Percentiles rank a stretch among this genome's conserved stretches.
Conservation (phyloP, 1,140 invertebrate genomes). For the Brachionus plicatilis region DNA sequence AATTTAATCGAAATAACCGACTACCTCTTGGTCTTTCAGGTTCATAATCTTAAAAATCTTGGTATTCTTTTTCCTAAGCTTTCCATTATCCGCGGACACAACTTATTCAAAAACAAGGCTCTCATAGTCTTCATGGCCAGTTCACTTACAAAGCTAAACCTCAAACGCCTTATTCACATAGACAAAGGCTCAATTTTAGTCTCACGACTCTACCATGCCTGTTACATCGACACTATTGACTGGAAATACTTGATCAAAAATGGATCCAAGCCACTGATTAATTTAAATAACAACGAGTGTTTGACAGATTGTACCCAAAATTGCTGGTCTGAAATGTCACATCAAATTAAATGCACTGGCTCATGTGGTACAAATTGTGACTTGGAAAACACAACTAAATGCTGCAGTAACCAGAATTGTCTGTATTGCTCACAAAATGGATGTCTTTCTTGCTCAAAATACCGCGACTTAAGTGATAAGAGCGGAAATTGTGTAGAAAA, state of each 20-base stretch:
- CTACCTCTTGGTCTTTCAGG: constrained; percentile 5
- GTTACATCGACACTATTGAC: background rate
- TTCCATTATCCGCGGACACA: background rate
- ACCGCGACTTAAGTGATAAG: background rate
- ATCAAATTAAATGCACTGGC: background rate
- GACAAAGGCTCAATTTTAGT: background rate
- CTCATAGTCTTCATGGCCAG: background rate
- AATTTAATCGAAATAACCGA: constrained; percentile 17
- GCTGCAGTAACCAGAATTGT: background rate
- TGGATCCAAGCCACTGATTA: background rate
- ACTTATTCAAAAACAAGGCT: constrained; percentile 12
- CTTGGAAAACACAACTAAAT: background rate
- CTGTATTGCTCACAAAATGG: background rate
- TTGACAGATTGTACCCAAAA: background rate
- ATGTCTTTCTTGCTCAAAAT: constrained; percentile 10
- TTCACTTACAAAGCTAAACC: background rate
- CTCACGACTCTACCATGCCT: background rate
- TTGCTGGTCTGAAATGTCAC: background rate
- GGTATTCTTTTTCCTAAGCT: background rate
- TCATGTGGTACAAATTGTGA: background rate
- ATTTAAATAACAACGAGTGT: constrained; percentile 15
- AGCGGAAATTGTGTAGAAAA: background rate
- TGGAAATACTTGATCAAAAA: background rate
- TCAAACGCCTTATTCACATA: background rate
- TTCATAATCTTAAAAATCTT: background rate